A percentile compares a stretch with the other conserved stretches of the same genome.
These are phyloP conservation scores for Calliscelio sp. DNA, from an alignment of 2,888 invertebrate species.

Conservation along the genomic window DNA sequence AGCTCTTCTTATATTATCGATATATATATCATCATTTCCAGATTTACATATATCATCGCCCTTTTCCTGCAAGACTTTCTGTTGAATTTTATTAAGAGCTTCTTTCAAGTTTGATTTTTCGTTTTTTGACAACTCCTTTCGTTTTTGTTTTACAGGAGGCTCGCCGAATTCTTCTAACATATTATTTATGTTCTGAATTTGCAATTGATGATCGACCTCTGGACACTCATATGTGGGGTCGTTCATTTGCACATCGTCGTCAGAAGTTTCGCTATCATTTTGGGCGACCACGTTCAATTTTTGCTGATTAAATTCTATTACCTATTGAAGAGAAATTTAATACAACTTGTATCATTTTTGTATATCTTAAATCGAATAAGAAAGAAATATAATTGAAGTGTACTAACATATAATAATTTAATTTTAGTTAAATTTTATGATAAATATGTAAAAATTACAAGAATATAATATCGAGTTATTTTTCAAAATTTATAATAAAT, in stretches of 20 bases:
- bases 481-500: not conserved
- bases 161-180: constrained; percentile 2
- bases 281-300: not conserved
- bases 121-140: not conserved
- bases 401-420: not conserved
- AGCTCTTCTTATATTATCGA: constrained; percentile 8
- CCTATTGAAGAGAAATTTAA: not conserved
- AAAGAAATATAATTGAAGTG: not conserved
- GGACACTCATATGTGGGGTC: not conserved
- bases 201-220: not conserved
- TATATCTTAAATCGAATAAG: not conserved
- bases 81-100: not conserved
- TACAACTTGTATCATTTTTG: not conserved
- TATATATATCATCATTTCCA: not conserved
- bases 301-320: constrained; percentile 10
- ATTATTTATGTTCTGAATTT: not conserved
- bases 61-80: not conserved
- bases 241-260: not conserved
- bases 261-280: not conserved
- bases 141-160: not conserved
- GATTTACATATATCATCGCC: too few species aligned
- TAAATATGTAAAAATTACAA: not conserved
- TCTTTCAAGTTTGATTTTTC: not conserved
- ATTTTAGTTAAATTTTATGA: too few species aligned
- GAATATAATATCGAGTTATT: not conserved